Conservation (phyloP, 2,888 invertebrate species). For the Eristalis intricaria region DNA sequence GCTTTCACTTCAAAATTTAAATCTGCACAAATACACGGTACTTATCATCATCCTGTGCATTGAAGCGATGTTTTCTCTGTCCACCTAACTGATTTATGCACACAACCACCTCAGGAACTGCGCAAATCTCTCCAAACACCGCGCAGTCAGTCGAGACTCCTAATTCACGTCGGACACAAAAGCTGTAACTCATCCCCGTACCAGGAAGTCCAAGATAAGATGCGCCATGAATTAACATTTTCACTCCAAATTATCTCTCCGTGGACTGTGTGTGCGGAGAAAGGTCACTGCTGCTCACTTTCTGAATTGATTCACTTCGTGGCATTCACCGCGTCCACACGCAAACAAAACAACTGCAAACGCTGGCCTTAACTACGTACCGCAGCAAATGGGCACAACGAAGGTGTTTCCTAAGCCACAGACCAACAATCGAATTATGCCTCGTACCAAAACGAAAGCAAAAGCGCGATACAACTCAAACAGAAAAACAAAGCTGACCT, state of each 20-base stretch:
- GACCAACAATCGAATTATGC: background rate
- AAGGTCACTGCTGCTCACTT: background rate
- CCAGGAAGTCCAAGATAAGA: background rate
- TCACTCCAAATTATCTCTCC: background rate
- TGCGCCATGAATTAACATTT: background rate
- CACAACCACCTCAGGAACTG: no score
- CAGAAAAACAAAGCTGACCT: constrained; percentile 23
- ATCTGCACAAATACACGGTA: no score
- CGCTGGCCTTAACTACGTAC: constrained; percentile 22
- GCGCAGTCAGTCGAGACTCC: no score
- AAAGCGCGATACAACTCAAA: background rate
- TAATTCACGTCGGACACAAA: no score
- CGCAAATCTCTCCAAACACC: no score
- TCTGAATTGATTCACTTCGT: constrained; percentile 1
- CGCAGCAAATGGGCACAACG: background rate
- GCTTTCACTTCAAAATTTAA: no score
- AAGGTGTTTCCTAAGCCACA: constrained; percentile 1
- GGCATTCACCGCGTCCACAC: background rate
- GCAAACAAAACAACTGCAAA: background rate
- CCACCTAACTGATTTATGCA: no score
- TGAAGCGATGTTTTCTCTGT: no score
- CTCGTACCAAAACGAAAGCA: background rate
- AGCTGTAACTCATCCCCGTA: background rate
- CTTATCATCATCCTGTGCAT: no score
- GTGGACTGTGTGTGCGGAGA: background rate